phyloP scores from a whole-genome alignment of 2,797 vertebrate genomes.

The Chelon auratus region DNA sequence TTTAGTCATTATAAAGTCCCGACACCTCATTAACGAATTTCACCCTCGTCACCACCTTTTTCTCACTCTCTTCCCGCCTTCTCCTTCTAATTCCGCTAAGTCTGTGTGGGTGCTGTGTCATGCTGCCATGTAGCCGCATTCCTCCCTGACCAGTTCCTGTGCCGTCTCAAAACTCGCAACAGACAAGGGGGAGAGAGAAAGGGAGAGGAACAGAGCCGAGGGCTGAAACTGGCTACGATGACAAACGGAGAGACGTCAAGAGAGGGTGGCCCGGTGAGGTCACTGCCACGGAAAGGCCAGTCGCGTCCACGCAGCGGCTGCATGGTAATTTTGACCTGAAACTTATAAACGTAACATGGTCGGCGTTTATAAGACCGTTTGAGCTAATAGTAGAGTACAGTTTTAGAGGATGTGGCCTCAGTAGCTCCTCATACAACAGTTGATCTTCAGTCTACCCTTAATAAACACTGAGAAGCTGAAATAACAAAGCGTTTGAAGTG shows the following conservation, averaged over 20 bases:
- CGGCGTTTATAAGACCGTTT: conserved; percentile 47
- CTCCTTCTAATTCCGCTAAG: conserved; percentile 31
- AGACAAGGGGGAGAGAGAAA: conserved; percentile 19
- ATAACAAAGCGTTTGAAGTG: conserved; percentile 76
- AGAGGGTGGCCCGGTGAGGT: conserved; percentile 66
- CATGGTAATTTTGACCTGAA: conserved; percentile 33
- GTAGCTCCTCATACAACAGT: conserved; percentile 20
- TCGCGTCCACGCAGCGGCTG: conserved; percentile 28
- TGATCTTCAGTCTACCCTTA: conserved; percentile 27
- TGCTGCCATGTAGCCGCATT: conserved; percentile 64
- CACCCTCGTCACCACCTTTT: conserved; percentile 21
- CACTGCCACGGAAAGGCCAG: conserved; percentile 68
- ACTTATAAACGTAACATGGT: conserved; percentile 17
- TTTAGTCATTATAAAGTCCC: conserved; percentile 37
- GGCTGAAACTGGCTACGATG: conserved; percentile 41
- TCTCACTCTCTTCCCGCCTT: conserved; percentile 21
- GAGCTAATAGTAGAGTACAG: conserved; percentile 41
- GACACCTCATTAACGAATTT: conserved; percentile 19
- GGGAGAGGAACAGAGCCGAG: conserved; percentile 22
- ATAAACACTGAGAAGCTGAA: conserved; percentile 78
- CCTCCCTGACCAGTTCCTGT: conserved; percentile 63
- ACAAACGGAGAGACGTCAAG: conserved; percentile 64
- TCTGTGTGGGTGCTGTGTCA: conserved; percentile 72
- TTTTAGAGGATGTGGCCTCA: conserved; percentile 55
- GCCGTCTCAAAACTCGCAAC: conserved; percentile 33